Evolutionary conservation across 1,140 invertebrate genomes (phyloP).

Genomic region (Cydia pomonella): DNA sequence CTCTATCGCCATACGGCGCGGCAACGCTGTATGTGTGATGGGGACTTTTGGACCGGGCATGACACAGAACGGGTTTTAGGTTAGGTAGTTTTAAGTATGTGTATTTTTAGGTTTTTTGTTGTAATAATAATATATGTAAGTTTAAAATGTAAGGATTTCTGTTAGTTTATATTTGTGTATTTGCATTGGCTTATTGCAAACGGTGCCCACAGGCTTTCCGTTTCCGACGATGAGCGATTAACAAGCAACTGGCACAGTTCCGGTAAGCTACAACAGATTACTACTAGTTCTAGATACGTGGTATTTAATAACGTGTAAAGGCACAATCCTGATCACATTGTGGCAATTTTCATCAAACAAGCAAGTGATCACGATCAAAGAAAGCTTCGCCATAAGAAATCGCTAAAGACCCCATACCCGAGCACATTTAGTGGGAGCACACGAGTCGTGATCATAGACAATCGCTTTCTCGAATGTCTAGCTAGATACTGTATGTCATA

Average conservation of each 20-base stretch:
- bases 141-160: too few relatives aligned
- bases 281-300: neutral
- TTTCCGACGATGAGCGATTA: slow-evolving; percentile 7
- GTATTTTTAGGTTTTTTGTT: too few relatives aligned
- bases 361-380: slow-evolving; percentile 23
- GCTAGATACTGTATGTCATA: slow-evolving; percentile 22
- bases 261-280: neutral
- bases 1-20: too few relatives aligned
- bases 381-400: slow-evolving; percentile 25
- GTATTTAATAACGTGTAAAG: neutral
- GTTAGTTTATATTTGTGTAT: neutral
- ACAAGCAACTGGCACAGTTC: neutral
- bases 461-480: slow-evolving; percentile 23
- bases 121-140: too few relatives aligned
- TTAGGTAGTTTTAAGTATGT: too few relatives aligned
- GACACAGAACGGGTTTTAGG: too few relatives aligned
- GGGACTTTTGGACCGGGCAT: too few relatives aligned
- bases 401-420: slow-evolving; percentile 22
- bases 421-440: slow-evolving; percentile 24
- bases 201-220: neutral
- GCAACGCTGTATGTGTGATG: too few relatives aligned
- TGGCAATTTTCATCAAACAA: slow-evolving; percentile 23
- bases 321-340: neutral
- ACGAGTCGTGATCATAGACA: slow-evolving; percentile 31
- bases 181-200: neutral